Percentiles rank a stretch among this genome's conserved stretches.
Evolutionary conservation across 2,888 invertebrate genomes (phyloP).

Genomic region (Venustoraphidia nigricollis): DNA sequence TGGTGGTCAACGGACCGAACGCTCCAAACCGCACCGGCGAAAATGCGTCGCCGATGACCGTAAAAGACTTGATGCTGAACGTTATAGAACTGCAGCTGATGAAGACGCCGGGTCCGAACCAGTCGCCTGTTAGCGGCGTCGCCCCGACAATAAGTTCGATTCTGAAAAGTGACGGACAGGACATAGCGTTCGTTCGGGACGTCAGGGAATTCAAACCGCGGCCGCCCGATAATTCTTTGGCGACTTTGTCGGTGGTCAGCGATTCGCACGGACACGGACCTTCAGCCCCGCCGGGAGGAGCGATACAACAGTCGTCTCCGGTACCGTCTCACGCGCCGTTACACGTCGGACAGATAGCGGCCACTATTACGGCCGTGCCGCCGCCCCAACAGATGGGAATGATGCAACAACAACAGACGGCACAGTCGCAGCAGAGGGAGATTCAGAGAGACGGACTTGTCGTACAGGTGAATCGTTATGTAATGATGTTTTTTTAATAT

Average conservation of each 20-base stretch:
- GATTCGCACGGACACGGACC: slow-evolving; percentile 22
- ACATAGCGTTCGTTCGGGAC: slow-evolving; percentile 37
- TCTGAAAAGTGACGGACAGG: slow-evolving; percentile 36
- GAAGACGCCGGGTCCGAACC: slow-evolving; percentile 41
- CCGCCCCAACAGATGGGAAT: slow-evolving; percentile 19
- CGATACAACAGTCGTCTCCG: slow-evolving; percentile 10
- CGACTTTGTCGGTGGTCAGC: slow-evolving; percentile 54
- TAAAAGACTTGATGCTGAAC: slow-evolving; percentile 67
- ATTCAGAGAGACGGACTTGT: slow-evolving; percentile 40
- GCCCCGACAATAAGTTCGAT: slow-evolving; percentile 45
- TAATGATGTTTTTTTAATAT: background rate
- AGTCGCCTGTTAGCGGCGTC: slow-evolving; percentile 27
- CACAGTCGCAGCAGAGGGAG: slow-evolving; percentile 12
- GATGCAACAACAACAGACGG: slow-evolving; percentile 15
- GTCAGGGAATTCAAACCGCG: slow-evolving; percentile 32
- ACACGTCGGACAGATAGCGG: slow-evolving; percentile 33
- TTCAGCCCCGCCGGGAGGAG: slow-evolving; percentile 9
- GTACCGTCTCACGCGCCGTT: slow-evolving; percentile 14
- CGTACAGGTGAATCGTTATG: slow-evolving; percentile 30
- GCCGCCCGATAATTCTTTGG: slow-evolving; percentile 34
- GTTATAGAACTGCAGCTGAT: slow-evolving; percentile 69
- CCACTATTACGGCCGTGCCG: slow-evolving; percentile 50
- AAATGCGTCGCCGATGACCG: slow-evolving; percentile 47
- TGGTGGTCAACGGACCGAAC: slow-evolving; percentile 24
- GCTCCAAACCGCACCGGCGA: slow-evolving; percentile 19